These are phyloP conservation scores for Papilio helenus DNA, from an alignment of 1,140 invertebrate genomes.

Conservation along the genomic window DNA sequence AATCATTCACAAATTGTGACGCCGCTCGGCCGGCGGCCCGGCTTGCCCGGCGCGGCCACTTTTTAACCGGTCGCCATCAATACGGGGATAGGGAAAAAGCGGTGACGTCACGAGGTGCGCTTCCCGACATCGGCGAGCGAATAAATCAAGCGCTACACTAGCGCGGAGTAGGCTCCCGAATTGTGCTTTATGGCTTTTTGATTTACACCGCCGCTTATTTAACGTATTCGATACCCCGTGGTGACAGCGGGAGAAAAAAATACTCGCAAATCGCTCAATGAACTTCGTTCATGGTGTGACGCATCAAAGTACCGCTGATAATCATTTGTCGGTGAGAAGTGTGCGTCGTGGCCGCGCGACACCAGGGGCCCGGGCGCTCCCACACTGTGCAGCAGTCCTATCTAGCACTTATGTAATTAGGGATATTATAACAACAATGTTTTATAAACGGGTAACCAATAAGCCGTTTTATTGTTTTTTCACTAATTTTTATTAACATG, in stretches of 20 bases:
- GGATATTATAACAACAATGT: neutral
- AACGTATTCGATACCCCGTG: slow-evolving; percentile 64
- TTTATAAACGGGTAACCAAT: neutral
- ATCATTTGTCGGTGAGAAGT: neutral
- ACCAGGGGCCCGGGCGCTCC: neutral
- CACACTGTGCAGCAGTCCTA: neutral
- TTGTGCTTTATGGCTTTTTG: slow-evolving; percentile 73
- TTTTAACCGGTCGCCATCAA: slow-evolving; percentile 79
- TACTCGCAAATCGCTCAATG: slow-evolving; percentile 57
- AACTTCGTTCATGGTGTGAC: slow-evolving; percentile 24
- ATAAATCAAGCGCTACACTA: slow-evolving; percentile 76
- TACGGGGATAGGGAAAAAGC: slow-evolving; percentile 73
- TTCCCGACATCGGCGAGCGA: slow-evolving; percentile 70
- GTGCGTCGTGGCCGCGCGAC: neutral
- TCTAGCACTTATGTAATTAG: neutral
- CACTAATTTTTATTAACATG: no score
- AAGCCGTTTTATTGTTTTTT: neutral
- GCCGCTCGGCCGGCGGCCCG: slow-evolving; percentile 55
- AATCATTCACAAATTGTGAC: slow-evolving; percentile 82
- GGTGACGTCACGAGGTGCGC: slow-evolving; percentile 76
- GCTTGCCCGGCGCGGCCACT: slow-evolving; percentile 58
- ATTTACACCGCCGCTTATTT: slow-evolving; percentile 72
- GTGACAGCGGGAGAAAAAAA: slow-evolving; percentile 52
- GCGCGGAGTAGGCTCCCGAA: slow-evolving; percentile 72
- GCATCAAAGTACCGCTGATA: neutral